Percentiles rank a stretch among this genome's conserved stretches.
Conservation (phyloP, 2,888 invertebrate genomes). For the Sesamia inferens region DNA sequence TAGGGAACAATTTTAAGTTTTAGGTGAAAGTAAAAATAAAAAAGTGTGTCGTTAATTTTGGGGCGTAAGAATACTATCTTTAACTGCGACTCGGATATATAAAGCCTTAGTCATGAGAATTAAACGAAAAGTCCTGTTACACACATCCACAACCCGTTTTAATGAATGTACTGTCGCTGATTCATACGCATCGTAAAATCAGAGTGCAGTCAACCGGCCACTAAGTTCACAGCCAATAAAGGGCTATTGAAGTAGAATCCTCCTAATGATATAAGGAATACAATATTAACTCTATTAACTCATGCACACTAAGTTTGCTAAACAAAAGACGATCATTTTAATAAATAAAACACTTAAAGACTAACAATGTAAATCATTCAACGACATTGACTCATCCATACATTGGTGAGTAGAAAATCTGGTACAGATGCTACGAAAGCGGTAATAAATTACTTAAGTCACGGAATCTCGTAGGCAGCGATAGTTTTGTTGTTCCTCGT, state of each 20-base stretch:
- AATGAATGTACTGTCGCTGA: slow-evolving; percentile 80
- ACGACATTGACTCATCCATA: slow-evolving; percentile 78
- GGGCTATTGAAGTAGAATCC: slow-evolving; percentile 59
- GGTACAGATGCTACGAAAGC: slow-evolving; percentile 78
- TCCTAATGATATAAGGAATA: slow-evolving; percentile 33
- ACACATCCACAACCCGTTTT: slow-evolving; percentile 74
- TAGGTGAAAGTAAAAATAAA: slow-evolving; percentile 20
- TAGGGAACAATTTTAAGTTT: slow-evolving; percentile 15
- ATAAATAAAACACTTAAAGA: slow-evolving; percentile 60
- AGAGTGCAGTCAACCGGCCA: slow-evolving; percentile 76
- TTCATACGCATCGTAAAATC: slow-evolving; percentile 82
- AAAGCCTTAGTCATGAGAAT: slow-evolving; percentile 74
- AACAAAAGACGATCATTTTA: slow-evolving; percentile 38
- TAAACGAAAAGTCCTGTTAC: slow-evolving; percentile 70
- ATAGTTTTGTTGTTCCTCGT: slow-evolving; percentile 69
- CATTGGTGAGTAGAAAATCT: slow-evolving; percentile 77
- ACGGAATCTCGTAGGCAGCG: slow-evolving; percentile 66
- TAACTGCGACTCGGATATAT: slow-evolving; percentile 57
- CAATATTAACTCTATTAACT: slow-evolving; percentile 43
- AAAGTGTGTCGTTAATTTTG: slow-evolving; percentile 41
- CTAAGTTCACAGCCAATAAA: slow-evolving; percentile 72
- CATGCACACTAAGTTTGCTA: slow-evolving; percentile 21
- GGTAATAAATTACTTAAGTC: slow-evolving; percentile 78
- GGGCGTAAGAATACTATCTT: slow-evolving; percentile 49
- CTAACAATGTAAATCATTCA: slow-evolving; percentile 78